A percentile compares a stretch with the other conserved stretches of the same genome.
Evolutionary conservation across 2,888 invertebrate species (phyloP).

Genomic region (Lamproptera curius): DNA sequence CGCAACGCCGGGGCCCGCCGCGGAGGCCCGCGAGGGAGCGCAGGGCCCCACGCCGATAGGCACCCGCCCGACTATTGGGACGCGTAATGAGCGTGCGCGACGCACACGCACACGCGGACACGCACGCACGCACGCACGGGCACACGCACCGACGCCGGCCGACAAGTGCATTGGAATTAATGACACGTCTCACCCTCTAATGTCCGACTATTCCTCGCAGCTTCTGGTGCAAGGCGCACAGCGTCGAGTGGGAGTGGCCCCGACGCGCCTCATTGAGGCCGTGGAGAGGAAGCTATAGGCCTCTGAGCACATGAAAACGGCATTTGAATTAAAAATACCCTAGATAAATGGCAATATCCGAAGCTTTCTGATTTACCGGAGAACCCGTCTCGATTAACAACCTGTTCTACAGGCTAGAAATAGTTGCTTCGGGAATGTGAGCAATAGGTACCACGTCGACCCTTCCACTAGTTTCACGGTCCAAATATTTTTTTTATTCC

Average conservation of each 20-base stretch:
- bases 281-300: background rate
- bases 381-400: conserved; percentile 9
- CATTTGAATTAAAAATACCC: background rate
- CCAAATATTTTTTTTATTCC: background rate
- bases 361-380: conserved; percentile 14
- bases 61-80: conserved; percentile 70
- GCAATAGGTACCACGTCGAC: conserved; percentile 5
- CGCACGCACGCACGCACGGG: conserved; percentile 33
- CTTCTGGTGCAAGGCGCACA: conserved; percentile 22
- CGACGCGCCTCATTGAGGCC: background rate
- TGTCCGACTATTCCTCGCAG: conserved; percentile 28
- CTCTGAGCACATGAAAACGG: no score
- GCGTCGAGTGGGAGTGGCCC: conserved; percentile 8
- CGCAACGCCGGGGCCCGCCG: conserved; percentile 69
- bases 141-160: conserved; percentile 30
- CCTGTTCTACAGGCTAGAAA: conserved; percentile 9
- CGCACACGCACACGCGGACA: conserved; percentile 42
- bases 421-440: conserved; percentile 6
- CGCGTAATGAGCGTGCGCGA: conserved; percentile 56
- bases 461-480: background rate
- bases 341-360: background rate
- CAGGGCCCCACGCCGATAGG: conserved; percentile 60
- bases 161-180: conserved; percentile 64
- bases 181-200: conserved; percentile 44
- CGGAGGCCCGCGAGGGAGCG: conserved; percentile 61